Evolutionary conservation across 2,888 invertebrate species (phyloP).

Genomic region (Tipula lateralis): DNA sequence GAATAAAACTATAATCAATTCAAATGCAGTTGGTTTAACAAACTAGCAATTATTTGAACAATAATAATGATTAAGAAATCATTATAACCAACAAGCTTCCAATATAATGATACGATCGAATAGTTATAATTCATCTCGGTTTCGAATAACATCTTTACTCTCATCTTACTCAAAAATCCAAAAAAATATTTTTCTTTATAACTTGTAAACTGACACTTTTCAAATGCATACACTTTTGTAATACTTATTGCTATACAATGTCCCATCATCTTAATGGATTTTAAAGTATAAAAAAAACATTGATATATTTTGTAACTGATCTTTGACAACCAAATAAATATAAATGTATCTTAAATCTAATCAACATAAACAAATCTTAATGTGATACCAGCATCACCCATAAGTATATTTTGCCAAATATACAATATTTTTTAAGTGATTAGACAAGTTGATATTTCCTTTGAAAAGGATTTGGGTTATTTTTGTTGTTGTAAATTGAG

Average conservation of each 20-base stretch:
- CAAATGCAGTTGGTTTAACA: no score
- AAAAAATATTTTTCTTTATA: neutral
- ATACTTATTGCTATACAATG: neutral
- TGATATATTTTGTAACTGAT: neutral
- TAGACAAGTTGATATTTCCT: conserved; percentile 9
- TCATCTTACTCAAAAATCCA: neutral
- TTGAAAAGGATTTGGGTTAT: neutral
- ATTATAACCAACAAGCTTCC: no score
- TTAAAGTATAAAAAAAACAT: neutral
- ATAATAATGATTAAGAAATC: no score
- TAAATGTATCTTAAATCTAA: neutral
- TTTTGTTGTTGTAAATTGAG: neutral
- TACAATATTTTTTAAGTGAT: neutral
- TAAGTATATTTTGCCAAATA: neutral
- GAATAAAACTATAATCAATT: no score
- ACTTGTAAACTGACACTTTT: neutral
- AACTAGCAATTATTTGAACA: no score
- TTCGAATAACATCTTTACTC: neutral
- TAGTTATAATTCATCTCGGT: no score
- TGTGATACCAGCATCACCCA: neutral
- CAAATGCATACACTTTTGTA: neutral
- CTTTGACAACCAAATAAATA: neutral
- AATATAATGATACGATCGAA: no score
- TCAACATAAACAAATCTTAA: conserved; percentile 1
- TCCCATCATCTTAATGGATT: neutral